phyloP scores from a whole-genome alignment of 1,140 invertebrate genomes.

The Aphelenchoides fujianensis region DNA sequence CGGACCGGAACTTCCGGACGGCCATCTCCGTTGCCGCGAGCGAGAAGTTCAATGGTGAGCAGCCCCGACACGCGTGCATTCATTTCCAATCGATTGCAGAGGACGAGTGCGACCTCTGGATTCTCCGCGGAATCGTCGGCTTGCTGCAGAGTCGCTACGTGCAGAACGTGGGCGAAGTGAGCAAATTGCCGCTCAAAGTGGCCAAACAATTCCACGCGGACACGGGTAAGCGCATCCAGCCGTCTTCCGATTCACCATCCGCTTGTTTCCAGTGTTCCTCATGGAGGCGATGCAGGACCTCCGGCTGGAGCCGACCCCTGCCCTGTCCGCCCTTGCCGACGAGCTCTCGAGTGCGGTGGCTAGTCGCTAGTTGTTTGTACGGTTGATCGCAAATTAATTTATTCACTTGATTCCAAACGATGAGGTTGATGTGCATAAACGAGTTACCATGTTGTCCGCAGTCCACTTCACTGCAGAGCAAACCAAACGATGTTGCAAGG shows the following conservation, averaged over 20 bases:
- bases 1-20: slow-evolving; percentile 42
- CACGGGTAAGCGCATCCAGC: slow-evolving; percentile 29
- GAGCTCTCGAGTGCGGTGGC: background rate
- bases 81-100: too few relatives aligned
- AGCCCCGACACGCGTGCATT: slow-evolving; percentile 10
- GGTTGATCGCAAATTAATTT: too few relatives aligned
- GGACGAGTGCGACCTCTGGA: slow-evolving; percentile 48
- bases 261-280: slow-evolving; percentile 42
- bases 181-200: slow-evolving; percentile 34
- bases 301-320: slow-evolving; percentile 42
- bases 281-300: slow-evolving; percentile 47
- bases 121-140: slow-evolving; percentile 40
- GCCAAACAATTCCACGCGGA: slow-evolving; percentile 48
- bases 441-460: too few relatives aligned
- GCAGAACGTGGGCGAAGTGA: slow-evolving; percentile 39
- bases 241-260: slow-evolving; percentile 1
- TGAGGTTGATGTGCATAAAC: too few relatives aligned
- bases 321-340: slow-evolving; percentile 38
- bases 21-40: slow-evolving; percentile 35
- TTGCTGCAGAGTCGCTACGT: slow-evolving; percentile 45
- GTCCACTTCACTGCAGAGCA: too few relatives aligned
- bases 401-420: too few relatives aligned
- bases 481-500: too few relatives aligned
- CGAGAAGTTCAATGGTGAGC: slow-evolving; percentile 41
- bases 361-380: background rate